Base-by-base conservation (phyloP, 2,797 vertebrate species). In the Enteromius thamalakanensis region DNA sequence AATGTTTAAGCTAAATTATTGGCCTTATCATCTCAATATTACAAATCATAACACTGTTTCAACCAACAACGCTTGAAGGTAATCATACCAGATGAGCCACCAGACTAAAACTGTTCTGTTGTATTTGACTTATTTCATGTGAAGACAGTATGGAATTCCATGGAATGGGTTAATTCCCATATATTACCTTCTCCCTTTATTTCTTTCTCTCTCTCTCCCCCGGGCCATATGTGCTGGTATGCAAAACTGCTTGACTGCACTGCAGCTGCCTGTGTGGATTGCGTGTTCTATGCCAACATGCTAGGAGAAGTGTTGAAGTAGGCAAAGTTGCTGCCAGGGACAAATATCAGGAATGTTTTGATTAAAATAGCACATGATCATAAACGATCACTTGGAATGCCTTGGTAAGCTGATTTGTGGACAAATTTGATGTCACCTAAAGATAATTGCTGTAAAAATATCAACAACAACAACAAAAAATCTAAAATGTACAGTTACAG, bases 221-320 rank as follows among this genome's bases (percentile, higher is more conserved):
- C 89, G 79, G 93, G 92, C 91, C 92, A 94, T 93, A 91, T 95
- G 93, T 89, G 91, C 93, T 92, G 92, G 91, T 95, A 94, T 95
- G 94, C 94, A 95, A 93, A 96, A 95, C 94, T 94, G 94, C 94
- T 94, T 93, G 92, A 93, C 94, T 94, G 94, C 93, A 88, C 92
- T 94, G 95, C 97, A 98, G 97, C 97, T 99, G 96, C 95, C 96
- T 94, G 93, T 92, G 90, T 94, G 94, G 93, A 93, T 89, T 93
- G 94, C 94, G 94, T 90, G 93, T 94, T 91, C 94, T 92, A 96
- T 96, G 96, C 95, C 96, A 97, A 92, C 96, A 96, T 96, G 95
- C 94, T 95, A 94, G 93, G 95, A 93, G 93, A 95, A 94, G 93
- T 94, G 95, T 94, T 94, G 93, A 96, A 96, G 95, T 95, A 94